Evolutionary conservation across 1,140 invertebrate genomes (phyloP), one percentile per base, ranked within the genome.

Genomic region (Drosophila azteca): DNA sequence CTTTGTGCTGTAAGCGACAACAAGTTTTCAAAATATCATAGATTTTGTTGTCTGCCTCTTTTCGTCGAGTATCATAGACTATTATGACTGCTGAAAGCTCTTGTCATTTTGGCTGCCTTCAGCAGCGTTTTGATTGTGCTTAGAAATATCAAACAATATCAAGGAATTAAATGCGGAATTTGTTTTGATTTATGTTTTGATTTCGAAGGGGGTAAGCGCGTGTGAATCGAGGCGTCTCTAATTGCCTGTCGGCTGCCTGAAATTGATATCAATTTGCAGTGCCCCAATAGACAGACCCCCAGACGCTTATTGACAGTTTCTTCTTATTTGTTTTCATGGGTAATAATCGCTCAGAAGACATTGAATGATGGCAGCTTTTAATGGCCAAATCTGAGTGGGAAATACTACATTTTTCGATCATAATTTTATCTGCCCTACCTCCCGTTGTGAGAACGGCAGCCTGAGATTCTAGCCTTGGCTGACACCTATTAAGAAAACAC

Each of bases 101-200:
- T 85, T 80, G 80, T 84, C 82, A 85, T 44, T 85, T 74, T 75
- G 53, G 73, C 60, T 87, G 77, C 73, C 77, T 85, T 85, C 81
- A 26, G 67, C 77, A 49, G 75, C 60, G 4, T 13, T 39, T 74
- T 55, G 73, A 87, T 85, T 81, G 82, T 62, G 77, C 61, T 64
- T 74, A 61, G 76, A 75, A 59, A 77, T 67, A 72, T 72, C 72
- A 66, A 80, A 55, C 48, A 26, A 45, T 59, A 50, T 60, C 51
- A 45, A 39, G 43, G 60, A 49, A 60, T 60, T 57, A 24, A 63
- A 59, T 46, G 69, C 69, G 69, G 70, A 74, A 74, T 74, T 67
- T 45, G 48, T 55, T 66, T 59, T 84, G 81, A 84, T 87, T 84
- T 84, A 84, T 78, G 68, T 74, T 70, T 74, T 50, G 71, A 39